A percentile compares a stretch with the other conserved stretches of the same genome.
Evolutionary conservation across 2,888 invertebrate species (phyloP).

Genomic region (Pediacus dermestoides): DNA sequence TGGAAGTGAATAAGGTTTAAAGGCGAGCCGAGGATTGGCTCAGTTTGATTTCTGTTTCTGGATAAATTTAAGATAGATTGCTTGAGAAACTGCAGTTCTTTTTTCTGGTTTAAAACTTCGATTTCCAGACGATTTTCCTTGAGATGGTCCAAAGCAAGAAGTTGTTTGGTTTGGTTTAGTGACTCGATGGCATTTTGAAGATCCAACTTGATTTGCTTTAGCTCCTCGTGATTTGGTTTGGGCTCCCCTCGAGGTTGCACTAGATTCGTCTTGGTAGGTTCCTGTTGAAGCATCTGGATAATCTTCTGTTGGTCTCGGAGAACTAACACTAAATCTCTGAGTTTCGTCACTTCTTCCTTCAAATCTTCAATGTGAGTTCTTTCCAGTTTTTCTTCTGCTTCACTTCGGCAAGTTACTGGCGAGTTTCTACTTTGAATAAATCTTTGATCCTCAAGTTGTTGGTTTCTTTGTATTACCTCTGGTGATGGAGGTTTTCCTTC

Average conservation of each 20-base stretch:
- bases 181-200: slow-evolving; percentile 21
- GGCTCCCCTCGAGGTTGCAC: slow-evolving; percentile 8
- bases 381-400: slow-evolving; percentile 21
- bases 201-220: slow-evolving; percentile 25
- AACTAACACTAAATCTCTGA: slow-evolving; percentile 38
- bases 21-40: no score
- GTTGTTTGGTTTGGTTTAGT: slow-evolving; percentile 28
- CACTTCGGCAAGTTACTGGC: slow-evolving; percentile 12
- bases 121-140: slow-evolving; percentile 28
- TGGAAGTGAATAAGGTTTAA: no score
- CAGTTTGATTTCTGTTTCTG: no score
- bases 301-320: slow-evolving; percentile 41
- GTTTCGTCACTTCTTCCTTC: slow-evolving; percentile 39
- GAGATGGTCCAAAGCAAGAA: slow-evolving; percentile 22
- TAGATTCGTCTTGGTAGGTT: slow-evolving; percentile 8
- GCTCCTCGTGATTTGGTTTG: slow-evolving; percentile 22
- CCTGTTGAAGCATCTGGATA: slow-evolving; percentile 31
- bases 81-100: slow-evolving; percentile 23
- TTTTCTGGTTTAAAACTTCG: slow-evolving; percentile 29
- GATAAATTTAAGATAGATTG: no score
- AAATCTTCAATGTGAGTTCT: slow-evolving; percentile 31
- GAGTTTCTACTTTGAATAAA: no score
- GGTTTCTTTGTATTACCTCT: no score
- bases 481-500: no score
- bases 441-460: no score